Base-by-base conservation (phyloP, 1,140 invertebrate species). In the Drosophila novamexicana region DNA sequence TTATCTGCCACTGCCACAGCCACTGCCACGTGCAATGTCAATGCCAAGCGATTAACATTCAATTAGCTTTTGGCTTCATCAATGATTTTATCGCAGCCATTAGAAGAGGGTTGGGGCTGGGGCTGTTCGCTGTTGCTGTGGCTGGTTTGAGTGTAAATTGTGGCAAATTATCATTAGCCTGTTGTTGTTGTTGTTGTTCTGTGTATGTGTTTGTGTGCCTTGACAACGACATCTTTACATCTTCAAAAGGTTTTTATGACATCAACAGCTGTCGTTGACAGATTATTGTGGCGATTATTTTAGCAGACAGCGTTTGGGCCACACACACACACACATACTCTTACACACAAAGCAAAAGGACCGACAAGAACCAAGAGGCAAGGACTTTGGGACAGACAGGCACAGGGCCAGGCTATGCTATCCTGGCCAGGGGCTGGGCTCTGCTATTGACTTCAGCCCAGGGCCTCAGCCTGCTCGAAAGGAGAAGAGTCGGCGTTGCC, bases 201-300 rank as follows among this genome's bases (percentile, higher is more conserved):
- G 8, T 64, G 47, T 59, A 39, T 73, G 36, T 74, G 56, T 64
- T 54, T 73, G 49, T 72, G 73, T 58, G 58, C 10, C 58, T 54
- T 49, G 56, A 50, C 70, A 68, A 71, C 77, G 62, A 81, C 84
- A 80, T 77, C 77, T 80, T 74, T 39, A 89, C 84, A 85, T 90
- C 86, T 90, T 90, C 86, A 90, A 90, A 90, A 85, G 86, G 86
- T 89, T 90, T 90, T 90, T 86, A 91, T 90, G 90, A 91, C 90
- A 91, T 91, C 83, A 91, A 88, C 90, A 91, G 86, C 83, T 91
- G 90, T 91, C 84, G 90, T 85, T 91, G 90, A 91, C 90, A 91
- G 90, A 91, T 91, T 91, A 91, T 91, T 91, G 90, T 79, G 84
- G 84, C 84, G 84, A 89, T 89, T 89, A 89, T 89, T 89, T 88